These are phyloP conservation scores for Andrena hattorfiana DNA, from an alignment of 2,888 invertebrate genomes.

Conservation along the genomic window DNA sequence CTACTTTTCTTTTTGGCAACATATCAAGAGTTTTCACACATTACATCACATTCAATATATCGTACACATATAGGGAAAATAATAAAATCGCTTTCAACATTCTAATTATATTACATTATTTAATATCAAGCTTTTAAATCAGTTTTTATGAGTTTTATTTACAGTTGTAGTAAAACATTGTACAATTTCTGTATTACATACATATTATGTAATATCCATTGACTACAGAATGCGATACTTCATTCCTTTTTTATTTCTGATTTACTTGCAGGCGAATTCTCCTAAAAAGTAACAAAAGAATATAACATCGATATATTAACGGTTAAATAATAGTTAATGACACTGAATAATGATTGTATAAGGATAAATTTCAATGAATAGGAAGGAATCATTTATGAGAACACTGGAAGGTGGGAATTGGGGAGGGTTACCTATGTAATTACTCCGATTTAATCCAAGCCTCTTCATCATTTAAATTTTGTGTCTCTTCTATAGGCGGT, in stretches of 20 bases:
- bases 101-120: background rate
- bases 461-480: conserved; percentile 27
- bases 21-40: too few relatives aligned
- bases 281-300: conserved; percentile 44
- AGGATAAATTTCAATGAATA: background rate
- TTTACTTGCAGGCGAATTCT: conserved; percentile 25
- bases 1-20: too few relatives aligned
- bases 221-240: conserved; percentile 11
- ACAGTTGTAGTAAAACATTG: conserved; percentile 24
- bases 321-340: background rate
- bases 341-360: background rate
- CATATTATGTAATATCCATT: conserved; percentile 27
- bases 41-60: too few relatives aligned
- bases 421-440: conserved; percentile 50
- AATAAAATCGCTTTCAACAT: background rate
- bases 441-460: conserved; percentile 23
- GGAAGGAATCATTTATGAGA: background rate
- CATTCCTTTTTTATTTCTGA: conserved; percentile 32
- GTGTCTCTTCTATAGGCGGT: conserved; percentile 1
- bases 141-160: conserved; percentile 33
- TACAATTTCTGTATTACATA: conserved; percentile 27
- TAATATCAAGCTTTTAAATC: background rate
- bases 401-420: background rate
- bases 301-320: conserved; percentile 3
- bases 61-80: background rate